Conservation (phyloP, 2,797 vertebrate species). For the Pteropus rufus region DNA sequence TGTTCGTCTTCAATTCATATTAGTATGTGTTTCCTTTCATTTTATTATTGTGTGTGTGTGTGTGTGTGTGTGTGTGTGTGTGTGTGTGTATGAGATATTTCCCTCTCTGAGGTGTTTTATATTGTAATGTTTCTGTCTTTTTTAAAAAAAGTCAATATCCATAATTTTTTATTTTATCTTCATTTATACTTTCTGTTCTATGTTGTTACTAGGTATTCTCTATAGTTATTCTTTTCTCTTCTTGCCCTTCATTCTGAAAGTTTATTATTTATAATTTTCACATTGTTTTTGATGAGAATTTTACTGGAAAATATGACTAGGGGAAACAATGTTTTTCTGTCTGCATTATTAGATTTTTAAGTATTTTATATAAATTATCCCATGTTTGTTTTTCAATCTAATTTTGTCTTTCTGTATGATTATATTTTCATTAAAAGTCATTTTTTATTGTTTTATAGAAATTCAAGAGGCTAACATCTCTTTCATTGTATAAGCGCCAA, state of each 20-base stretch:
- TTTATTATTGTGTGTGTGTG: background rate
- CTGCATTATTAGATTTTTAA: background rate
- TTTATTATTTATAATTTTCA: background rate
- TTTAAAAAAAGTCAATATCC: background rate
- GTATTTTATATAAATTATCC: slow-evolving; percentile 17
- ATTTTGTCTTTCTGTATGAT: background rate
- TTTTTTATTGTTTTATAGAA: background rate
- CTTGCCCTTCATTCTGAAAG: background rate
- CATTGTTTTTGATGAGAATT: background rate
- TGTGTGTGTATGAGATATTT: background rate
- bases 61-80: background rate
- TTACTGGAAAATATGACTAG: background rate
- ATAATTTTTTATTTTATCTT: background rate
- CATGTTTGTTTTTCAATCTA: background rate
- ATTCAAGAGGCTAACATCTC: background rate
- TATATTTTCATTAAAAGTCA: background rate
- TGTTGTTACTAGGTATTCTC: background rate
- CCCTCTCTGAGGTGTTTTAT: background rate
- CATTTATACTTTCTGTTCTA: background rate
- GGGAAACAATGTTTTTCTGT: background rate
- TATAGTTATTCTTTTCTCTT: background rate
- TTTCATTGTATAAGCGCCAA: background rate
- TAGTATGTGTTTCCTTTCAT: background rate
- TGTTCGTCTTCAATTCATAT: background rate
- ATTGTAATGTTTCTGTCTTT: background rate